Conservation (phyloP, 2,888 invertebrate species). For the Synanthedon vespiformis region DNA sequence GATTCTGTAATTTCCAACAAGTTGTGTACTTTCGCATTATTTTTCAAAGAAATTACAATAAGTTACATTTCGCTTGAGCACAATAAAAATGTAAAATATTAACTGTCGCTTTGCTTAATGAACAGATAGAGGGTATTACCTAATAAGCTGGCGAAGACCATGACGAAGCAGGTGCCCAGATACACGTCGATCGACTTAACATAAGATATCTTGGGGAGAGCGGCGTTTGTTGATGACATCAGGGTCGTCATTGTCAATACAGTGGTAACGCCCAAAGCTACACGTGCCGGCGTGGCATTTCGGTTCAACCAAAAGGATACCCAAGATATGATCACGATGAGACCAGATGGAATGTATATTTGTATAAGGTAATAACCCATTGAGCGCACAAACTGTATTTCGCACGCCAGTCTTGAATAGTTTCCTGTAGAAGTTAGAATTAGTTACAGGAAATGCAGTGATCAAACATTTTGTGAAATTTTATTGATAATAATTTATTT, state of each 20-base stretch:
- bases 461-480: no score
- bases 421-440: slow-evolving; percentile 76
- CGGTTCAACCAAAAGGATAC: slow-evolving; percentile 97
- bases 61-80: not conserved
- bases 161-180: slow-evolving; percentile 97
- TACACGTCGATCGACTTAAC: slow-evolving; percentile 98
- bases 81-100: not conserved
- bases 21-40: not conserved
- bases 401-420: slow-evolving; percentile 95
- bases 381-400: slow-evolving; percentile 96
- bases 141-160: slow-evolving; percentile 97
- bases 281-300: slow-evolving; percentile 94
- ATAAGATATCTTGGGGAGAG: slow-evolving; percentile 97
- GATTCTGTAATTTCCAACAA: not conserved
- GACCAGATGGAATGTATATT: slow-evolving; percentile 97
- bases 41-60: not conserved
- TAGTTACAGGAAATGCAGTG: no score
- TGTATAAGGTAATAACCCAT: slow-evolving; percentile 99
- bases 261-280: slow-evolving; percentile 93
- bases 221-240: slow-evolving; percentile 96
- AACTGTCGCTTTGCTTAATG: not conserved
- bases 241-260: slow-evolving; percentile 98
- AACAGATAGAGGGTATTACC: slow-evolving; percentile 69
- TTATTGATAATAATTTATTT: not conserved
- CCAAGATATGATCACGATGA: slow-evolving; percentile 98